Evolutionary conservation across 1,140 invertebrate genomes (phyloP), one percentile per base, ranked within the genome.

Genomic region (Eubasilissa regina): DNA sequence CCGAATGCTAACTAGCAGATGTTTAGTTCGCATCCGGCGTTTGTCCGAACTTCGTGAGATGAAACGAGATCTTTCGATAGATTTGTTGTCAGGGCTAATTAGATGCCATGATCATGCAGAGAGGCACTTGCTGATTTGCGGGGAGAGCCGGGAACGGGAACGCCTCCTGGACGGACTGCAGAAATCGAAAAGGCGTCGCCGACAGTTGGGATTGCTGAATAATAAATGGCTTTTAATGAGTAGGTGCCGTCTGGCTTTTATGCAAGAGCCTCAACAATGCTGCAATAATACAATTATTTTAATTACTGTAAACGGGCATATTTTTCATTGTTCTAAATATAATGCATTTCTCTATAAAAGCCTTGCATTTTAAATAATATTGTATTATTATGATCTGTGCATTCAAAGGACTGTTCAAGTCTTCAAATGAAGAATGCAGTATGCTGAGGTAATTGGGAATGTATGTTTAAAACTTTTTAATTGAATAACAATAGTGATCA

Each of bases 11-110:
- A 68, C 60, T 75, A 72, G 68, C 25, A 47, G 60, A 58, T 64
- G 48, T 17, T 75, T 43, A 53, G 56, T 17, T 17, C 47, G 74
- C 66, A 79, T 82, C 80, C 80, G 80, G 77, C 75, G 47, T 82
- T 82, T 82, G 80, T 82, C 75, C 64, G 55, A 6, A 76, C 19
- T 56, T 77, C 74, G 51, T 82, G 60, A 62, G 60, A 79, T 82
- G 80, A 74, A 60, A 82, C 80, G 80, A 79, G 80, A 82, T 78
- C 55, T n/a, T 35, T 43, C 53, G 17, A 15, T 10, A 51, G 75
- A 81, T 77, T 51, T 6, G 25, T 44, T 66, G 55, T 78, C 68
- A 10, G 17, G 55, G 25, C 43, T 75, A 77, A 77, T 77, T 80
- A 80, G 75, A 73, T 70, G 48, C 66, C 66, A 19, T 55, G 60